Evolutionary conservation across 2,888 invertebrate genomes (phyloP).

Genomic region (Drosophila conformis): DNA sequence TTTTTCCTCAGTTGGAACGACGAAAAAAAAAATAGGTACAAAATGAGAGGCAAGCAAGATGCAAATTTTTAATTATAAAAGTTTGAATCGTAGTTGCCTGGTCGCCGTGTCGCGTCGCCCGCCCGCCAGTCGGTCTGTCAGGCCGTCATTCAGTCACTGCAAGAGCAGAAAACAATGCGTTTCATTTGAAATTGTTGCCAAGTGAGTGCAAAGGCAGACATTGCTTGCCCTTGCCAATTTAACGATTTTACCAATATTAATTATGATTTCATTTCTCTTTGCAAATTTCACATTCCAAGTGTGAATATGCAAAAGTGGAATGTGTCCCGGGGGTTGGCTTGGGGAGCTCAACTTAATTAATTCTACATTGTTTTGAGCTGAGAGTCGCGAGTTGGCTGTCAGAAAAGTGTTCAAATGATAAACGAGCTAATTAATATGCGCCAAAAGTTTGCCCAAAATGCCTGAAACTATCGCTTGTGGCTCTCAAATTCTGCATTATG

Average conservation of each 20-base stretch:
- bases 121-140: conserved; percentile 28
- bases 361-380: conserved; percentile 70
- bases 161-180: conserved; percentile 42
- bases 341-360: conserved; percentile 73
- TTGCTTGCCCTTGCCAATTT: conserved; percentile 60
- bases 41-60: conserved; percentile 31
- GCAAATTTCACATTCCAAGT: conserved; percentile 36
- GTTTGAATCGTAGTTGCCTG: conserved; percentile 71
- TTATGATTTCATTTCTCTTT: conserved; percentile 66
- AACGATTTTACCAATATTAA: conserved; percentile 74
- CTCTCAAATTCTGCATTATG: conserved; percentile 68
- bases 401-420: conserved; percentile 73
- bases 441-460: conserved; percentile 52
- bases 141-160: conserved; percentile 22
- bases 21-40: conserved; percentile 1
- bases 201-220: conserved; percentile 13
- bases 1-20: conserved; percentile 33
- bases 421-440: conserved; percentile 79
- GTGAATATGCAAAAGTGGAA: conserved; percentile 17
- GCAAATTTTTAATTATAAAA: conserved; percentile 79
- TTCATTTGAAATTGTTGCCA: conserved; percentile 60
- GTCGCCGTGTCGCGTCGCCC: conserved; percentile 51
- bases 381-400: conserved; percentile 53
- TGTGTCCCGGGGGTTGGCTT: conserved; percentile 50
- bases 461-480: conserved; percentile 37